Conservation (phyloP, 2,888 invertebrate species). For the Apamea monoglypha region DNA sequence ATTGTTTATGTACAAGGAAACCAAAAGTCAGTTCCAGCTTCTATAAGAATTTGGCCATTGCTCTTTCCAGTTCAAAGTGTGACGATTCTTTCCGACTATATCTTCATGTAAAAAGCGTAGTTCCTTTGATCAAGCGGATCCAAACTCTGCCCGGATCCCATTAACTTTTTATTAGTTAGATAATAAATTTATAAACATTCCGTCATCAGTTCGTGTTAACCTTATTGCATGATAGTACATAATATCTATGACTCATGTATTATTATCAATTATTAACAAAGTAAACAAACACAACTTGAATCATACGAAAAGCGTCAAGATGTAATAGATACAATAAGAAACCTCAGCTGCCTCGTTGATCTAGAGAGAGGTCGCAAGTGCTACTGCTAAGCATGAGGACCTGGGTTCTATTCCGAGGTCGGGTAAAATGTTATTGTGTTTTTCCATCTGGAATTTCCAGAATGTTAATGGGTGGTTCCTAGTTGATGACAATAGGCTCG, state of each 20-base stretch:
- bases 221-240: conserved; percentile 28
- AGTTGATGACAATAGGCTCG: too few relatives aligned
- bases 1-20: neutral
- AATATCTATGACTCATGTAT: conserved; percentile 38
- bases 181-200: conserved; percentile 16
- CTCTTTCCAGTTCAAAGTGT: neutral
- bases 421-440: too few relatives aligned
- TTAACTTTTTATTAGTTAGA: conserved; percentile 6
- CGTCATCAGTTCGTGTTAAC: conserved; percentile 26
- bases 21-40: neutral
- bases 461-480: too few relatives aligned
- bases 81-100: neutral
- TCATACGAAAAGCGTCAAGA: conserved; percentile 24
- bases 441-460: too few relatives aligned
- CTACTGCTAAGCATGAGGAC: too few relatives aligned
- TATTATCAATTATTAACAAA: conserved; percentile 36
- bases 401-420: too few relatives aligned
- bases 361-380: too few relatives aligned
- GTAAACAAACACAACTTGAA: conserved; percentile 40
- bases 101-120: neutral
- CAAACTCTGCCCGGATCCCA: neutral
- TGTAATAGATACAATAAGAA: neutral
- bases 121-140: neutral
- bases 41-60: neutral
- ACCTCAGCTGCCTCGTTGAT: too few relatives aligned